Conservation (phyloP, 2,797 vertebrate genomes). For the Pseudocheirus occidentalis region DNA sequence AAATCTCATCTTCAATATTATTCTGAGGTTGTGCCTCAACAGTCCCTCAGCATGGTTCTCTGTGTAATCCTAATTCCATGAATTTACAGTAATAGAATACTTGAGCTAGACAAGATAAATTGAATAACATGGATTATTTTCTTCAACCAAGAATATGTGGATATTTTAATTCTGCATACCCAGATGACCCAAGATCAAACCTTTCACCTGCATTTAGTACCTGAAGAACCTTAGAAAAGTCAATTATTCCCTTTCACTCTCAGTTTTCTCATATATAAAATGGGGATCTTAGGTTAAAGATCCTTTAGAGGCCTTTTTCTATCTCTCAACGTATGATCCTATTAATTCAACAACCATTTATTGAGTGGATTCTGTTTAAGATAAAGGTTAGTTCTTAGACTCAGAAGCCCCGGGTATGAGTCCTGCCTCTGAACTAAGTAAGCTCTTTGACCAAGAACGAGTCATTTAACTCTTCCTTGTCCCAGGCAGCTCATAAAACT, state of each 20-base stretch:
- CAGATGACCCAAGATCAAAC: neutral
- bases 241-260: neutral
- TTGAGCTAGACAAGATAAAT: neutral
- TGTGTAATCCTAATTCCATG: neutral
- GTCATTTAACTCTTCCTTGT: neutral
- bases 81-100: neutral
- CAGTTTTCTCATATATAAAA: neutral
- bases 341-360: neutral
- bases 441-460: neutral
- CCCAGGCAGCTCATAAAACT: neutral
- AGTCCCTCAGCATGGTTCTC: neutral
- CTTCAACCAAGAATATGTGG: neutral
- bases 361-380: neutral
- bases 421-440: neutral
- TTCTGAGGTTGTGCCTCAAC: neutral
- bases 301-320: neutral
- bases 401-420: neutral
- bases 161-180: neutral
- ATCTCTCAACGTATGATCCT: neutral
- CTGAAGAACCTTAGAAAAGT: neutral
- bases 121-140: neutral
- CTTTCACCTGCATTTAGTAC: neutral
- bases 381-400: neutral
- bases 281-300: neutral
- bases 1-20: conserved; percentile 29